These are phyloP conservation scores for Corvus hawaiiensis DNA, from an alignment of 2,113 vertebrate species.

Conservation along the genomic window DNA sequence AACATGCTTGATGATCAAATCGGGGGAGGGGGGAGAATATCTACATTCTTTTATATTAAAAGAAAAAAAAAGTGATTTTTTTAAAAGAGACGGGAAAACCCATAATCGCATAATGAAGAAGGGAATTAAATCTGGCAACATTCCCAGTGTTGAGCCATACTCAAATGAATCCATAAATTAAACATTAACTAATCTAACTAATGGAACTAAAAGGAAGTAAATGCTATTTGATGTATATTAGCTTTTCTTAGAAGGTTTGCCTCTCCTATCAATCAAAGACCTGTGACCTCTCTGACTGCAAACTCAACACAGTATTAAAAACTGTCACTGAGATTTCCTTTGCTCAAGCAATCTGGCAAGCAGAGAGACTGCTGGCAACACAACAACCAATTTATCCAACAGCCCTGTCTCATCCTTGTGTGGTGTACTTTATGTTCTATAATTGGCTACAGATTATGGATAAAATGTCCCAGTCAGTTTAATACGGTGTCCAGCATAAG, in stretches of 20 bases:
- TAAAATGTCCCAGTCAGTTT: neutral
- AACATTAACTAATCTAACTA: constrained; percentile 50
- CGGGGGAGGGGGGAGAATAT: accelerated
- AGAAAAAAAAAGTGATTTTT: neutral
- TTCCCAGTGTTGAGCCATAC: constrained; percentile 13
- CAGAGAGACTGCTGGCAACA: neutral
- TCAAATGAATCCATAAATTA: constrained; percentile 34
- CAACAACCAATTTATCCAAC: neutral
- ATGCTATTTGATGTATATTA: constrained; percentile 31
- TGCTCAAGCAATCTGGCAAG: neutral
- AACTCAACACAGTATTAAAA: neutral
- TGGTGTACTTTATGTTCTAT: neutral
- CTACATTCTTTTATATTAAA: neutral
- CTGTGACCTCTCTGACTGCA: neutral
- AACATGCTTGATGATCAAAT: neutral
- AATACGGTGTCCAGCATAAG: neutral
- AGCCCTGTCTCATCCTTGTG: neutral
- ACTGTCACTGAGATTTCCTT: neutral
- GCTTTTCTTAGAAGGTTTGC: constrained; percentile 46
- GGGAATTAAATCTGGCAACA: constrained; percentile 1
- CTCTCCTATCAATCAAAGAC: neutral
- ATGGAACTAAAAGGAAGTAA: constrained; percentile 49
- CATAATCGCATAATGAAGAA: neutral
- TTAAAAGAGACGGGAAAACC: neutral
- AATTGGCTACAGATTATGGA: neutral